Conservation (phyloP, 2,888 invertebrate species). For the Hirtodrosophila alboralis region DNA sequence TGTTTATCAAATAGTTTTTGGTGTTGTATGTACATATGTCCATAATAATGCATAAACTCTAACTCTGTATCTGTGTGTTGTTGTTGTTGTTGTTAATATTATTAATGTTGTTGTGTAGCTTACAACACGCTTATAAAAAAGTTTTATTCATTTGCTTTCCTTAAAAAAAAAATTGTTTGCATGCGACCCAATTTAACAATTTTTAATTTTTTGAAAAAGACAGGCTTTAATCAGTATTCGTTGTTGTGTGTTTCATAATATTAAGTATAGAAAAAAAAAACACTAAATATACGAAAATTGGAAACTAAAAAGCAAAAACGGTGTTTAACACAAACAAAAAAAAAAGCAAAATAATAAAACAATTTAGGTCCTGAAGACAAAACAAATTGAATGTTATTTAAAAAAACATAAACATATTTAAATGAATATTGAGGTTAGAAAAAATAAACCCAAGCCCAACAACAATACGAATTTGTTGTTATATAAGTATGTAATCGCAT, state of each 20-base stretch:
- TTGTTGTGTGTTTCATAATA: slow-evolving; percentile 59
- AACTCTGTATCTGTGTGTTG: slow-evolving; percentile 65
- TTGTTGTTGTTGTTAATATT: slow-evolving; percentile 41
- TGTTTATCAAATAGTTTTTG: slow-evolving; percentile 69
- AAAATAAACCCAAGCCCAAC: slow-evolving; percentile 23
- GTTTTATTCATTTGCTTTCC: slow-evolving; percentile 27
- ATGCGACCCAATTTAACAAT: slow-evolving; percentile 32
- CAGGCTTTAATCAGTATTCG: slow-evolving; percentile 61
- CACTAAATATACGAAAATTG: slow-evolving; percentile 48
- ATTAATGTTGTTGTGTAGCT: slow-evolving; percentile 25
- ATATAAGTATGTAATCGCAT: slow-evolving; percentile 33
- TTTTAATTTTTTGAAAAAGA: slow-evolving; percentile 11
- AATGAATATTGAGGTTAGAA: slow-evolving; percentile 18
- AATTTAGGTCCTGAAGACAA: slow-evolving; percentile 31
- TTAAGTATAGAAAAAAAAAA: slow-evolving; percentile 38
- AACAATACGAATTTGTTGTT: slow-evolving; percentile 72
- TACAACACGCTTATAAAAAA: slow-evolving; percentile 18
- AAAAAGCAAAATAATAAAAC: slow-evolving; percentile 4
- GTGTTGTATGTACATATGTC: slow-evolving; percentile 65
- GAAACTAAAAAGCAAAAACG: slow-evolving; percentile 69
- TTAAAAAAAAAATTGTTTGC: slow-evolving; percentile 33
- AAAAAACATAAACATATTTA: too few species aligned
- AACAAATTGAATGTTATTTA: slow-evolving; percentile 37
- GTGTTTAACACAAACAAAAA: slow-evolving; percentile 69
- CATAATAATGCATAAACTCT: slow-evolving; percentile 55